phyloP scores from a whole-genome alignment of 2,797 vertebrate species.

The Eidolon dupreanum region DNA sequence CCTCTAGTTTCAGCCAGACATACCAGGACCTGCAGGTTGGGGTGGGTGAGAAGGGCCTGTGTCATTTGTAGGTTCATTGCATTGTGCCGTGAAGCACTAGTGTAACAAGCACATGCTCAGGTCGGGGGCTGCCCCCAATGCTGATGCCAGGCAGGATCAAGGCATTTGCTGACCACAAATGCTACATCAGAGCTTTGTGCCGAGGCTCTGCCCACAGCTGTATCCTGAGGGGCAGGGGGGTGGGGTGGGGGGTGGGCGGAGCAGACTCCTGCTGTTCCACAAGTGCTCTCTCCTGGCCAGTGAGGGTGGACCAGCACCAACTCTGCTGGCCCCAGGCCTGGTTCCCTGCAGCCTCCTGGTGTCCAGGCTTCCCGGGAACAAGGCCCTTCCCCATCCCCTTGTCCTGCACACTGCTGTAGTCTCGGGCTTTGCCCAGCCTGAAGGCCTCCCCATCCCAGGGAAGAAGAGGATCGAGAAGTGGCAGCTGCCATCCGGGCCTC shows the following conservation, averaged over 20 bases:
- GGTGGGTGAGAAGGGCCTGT: not conserved
- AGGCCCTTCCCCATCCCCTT: not conserved
- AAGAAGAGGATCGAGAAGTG: constrained; percentile 95
- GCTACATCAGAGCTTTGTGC: not conserved
- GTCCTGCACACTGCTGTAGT: fast-evolving
- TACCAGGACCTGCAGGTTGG: not conserved
- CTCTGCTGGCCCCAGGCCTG: fast-evolving
- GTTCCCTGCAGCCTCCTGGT: not conserved
- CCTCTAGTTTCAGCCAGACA: not conserved
- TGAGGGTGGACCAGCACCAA: constrained; percentile 36
- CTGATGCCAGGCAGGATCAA: fast-evolving
- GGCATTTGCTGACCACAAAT: not conserved
- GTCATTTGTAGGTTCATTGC: not conserved
- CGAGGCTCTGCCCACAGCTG: not conserved
- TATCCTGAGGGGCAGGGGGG: not conserved
- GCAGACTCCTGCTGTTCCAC: not conserved
- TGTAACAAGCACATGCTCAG: fast-evolving
- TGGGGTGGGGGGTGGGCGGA: too few species aligned
- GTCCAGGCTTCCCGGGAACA: not conserved
- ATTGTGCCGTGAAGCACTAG: not conserved
- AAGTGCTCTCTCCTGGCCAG: constrained; percentile 18
- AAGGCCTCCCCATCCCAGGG: constrained; percentile 85
- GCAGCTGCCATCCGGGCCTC: constrained; percentile 94
- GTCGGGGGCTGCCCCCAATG: fast-evolving
- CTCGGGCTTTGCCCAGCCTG: not conserved